Evolutionary conservation across 2,888 invertebrate genomes (phyloP), one percentile per base, ranked within the genome.

Genomic region (Napeogenes sylphis): DNA sequence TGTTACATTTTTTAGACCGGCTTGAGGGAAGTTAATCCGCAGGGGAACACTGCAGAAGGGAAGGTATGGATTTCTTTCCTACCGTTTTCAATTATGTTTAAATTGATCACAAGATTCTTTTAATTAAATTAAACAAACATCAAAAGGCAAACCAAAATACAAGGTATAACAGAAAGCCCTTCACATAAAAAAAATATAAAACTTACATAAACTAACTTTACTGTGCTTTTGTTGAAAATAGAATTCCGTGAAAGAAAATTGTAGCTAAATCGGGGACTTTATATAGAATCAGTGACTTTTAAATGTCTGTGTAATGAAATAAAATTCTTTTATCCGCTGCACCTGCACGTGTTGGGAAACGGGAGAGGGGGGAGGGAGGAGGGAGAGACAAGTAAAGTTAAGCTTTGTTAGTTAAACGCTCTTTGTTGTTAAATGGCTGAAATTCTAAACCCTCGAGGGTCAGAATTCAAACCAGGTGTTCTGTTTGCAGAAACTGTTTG

Each of bases 361-460:
- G 5, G 45, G 38, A 45, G 2, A 45, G 21, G 10, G 10, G 42
- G 33, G 46, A 45, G 30, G 30, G n/a, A 45, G 10, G 46, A 32
- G 53, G 8, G 53, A 8, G 8, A n/a, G 14, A 12, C 10, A 51
- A 33, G 38, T 45, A 47, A 56, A 61, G 45, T 58, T 63, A 53
- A 53, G 33, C 64, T 64, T 58, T 61, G 61, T 58, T 51, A 51
- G 47, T 58, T 58, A 51, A 61, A 42, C 58, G 47, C 58, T 47
- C 53, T 53, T 58, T 56, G 64, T 58, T 58, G 61, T 55, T 61
- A 55, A 60, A 60, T 55, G 46, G 59, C 55, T 55, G 21, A 46
- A 60, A 46, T 21, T 60, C 45, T 55, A 59, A 55, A 42, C 58
- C 59, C 46, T 45, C 3, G 45, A 55, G 45, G 59, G 51, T 51